phyloP scores from a whole-genome alignment of 2,113 vertebrate species.

The Chaenocephalus aceratus region DNA sequence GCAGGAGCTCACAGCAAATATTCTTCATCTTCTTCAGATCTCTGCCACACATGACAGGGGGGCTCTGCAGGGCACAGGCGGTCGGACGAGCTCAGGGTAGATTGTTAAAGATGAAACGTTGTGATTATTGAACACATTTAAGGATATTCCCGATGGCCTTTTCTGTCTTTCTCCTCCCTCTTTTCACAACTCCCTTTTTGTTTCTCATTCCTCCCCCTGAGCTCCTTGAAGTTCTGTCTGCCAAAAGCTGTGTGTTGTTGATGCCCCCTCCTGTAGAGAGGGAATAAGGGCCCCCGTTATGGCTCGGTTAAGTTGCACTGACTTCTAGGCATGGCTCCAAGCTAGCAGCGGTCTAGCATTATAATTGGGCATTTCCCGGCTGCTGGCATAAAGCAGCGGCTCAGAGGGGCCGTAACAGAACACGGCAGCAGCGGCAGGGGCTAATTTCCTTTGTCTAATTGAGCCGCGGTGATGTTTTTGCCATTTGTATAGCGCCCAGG shows the following conservation, averaged over 20 bases:
- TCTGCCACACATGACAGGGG: constrained; percentile 21
- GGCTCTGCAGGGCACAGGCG: constrained; percentile 32
- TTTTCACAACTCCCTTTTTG: constrained; percentile 37
- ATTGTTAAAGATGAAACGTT: background rate
- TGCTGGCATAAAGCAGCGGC: constrained; percentile 68
- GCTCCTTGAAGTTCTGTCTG: constrained; percentile 56
- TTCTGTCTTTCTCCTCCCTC: background rate
- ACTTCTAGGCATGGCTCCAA: constrained; percentile 75
- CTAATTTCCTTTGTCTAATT: constrained; percentile 79
- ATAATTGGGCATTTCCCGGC: constrained; percentile 79
- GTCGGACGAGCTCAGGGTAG: constrained; percentile 2
- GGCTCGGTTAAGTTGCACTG: constrained; percentile 62
- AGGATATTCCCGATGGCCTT: constrained; percentile 7
- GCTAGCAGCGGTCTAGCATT: constrained; percentile 76
- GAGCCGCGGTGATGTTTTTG: constrained; percentile 66
- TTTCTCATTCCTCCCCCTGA: constrained; percentile 28
- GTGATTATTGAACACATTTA: constrained; percentile 26
- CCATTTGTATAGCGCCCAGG: constrained; percentile 63
- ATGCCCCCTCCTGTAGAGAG: constrained; percentile 69
- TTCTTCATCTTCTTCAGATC: constrained; percentile 34
- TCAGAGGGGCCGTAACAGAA: constrained; percentile 60
- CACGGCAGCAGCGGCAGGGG: constrained; percentile 44
- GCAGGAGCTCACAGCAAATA: constrained; percentile 32
- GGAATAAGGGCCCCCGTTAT: constrained; percentile 72
- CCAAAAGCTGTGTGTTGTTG: constrained; percentile 56